These are phyloP conservation scores for Penaeus monodon DNA, from an alignment of 2,888 invertebrate species.

Conservation along the genomic window DNA sequence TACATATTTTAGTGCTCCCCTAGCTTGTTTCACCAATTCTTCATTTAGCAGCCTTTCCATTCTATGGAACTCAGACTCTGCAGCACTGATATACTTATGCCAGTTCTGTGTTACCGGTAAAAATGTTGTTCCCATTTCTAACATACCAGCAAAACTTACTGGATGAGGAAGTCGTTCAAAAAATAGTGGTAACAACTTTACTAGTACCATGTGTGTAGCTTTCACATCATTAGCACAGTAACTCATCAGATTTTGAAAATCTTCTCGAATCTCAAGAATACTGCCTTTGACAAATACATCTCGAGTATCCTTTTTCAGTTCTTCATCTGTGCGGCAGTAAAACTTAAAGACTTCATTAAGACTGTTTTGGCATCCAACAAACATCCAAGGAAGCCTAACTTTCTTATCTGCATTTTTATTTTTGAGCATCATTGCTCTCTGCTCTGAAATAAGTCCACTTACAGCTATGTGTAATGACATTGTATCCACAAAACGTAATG, in stretches of 20 bases:
- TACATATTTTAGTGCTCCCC: slow-evolving; percentile 84
- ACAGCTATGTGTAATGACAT: slow-evolving; percentile 97
- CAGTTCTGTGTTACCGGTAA: slow-evolving; percentile 93
- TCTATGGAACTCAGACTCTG: slow-evolving; percentile 86
- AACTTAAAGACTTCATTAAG: slow-evolving; percentile 89
- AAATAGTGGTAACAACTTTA: slow-evolving; percentile 83
- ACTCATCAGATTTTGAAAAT: slow-evolving; percentile 82
- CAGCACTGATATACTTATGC: slow-evolving; percentile 85
- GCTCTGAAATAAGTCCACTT: slow-evolving; percentile 94
- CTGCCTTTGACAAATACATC: slow-evolving; percentile 89
- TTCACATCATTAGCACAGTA: slow-evolving; percentile 92
- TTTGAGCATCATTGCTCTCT: slow-evolving; percentile 84
- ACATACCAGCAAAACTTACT: slow-evolving; percentile 93
- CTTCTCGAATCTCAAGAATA: slow-evolving; percentile 80
- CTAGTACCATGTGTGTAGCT: slow-evolving; percentile 85
- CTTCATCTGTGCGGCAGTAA: slow-evolving; percentile 79
- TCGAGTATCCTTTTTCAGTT: slow-evolving; percentile 81
- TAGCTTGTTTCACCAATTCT: slow-evolving; percentile 83
- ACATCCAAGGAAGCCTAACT: slow-evolving; percentile 80
- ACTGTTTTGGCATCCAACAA: slow-evolving; percentile 87
- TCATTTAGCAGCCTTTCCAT: slow-evolving; percentile 85
- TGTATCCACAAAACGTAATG: slow-evolving; percentile 90
- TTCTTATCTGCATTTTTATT: slow-evolving; percentile 68
- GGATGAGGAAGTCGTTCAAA: slow-evolving; percentile 90
- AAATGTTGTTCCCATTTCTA: slow-evolving; percentile 91